A percentile compares a stretch with the other conserved stretches of the same genome.
phyloP scores from a whole-genome alignment of 2,888 invertebrate genomes.

The Amphipyra berbera region DNA sequence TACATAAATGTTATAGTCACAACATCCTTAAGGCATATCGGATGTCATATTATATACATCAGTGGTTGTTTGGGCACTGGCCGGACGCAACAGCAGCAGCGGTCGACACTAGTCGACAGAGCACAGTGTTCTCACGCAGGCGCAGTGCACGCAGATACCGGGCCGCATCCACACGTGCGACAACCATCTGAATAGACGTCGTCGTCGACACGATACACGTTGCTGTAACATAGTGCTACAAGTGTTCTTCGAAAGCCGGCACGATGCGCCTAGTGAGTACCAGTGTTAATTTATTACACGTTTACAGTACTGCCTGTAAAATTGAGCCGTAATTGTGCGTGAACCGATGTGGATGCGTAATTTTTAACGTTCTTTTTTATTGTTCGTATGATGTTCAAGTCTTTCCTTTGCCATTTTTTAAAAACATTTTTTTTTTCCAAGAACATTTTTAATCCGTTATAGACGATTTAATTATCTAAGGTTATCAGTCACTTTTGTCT shows the following conservation, averaged over 20 bases:
- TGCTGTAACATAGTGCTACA: slow-evolving; percentile 62
- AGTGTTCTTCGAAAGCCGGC: slow-evolving; percentile 68
- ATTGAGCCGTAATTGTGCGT: slow-evolving; percentile 22
- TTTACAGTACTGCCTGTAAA: slow-evolving; percentile 42
- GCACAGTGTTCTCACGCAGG: slow-evolving; percentile 70
- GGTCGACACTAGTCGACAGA: slow-evolving; percentile 57
- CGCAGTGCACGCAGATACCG: slow-evolving; percentile 72
- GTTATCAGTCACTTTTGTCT: too few species aligned
- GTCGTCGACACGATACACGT: slow-evolving; percentile 43
- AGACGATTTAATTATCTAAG: too few species aligned
- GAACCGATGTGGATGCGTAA: slow-evolving; percentile 28
- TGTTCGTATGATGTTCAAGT: not conserved
- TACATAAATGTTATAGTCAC: slow-evolving; percentile 27
- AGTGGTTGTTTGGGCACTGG: slow-evolving; percentile 69
- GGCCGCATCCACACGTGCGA: slow-evolving; percentile 71
- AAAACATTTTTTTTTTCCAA: not conserved
- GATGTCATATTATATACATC: slow-evolving; percentile 60
- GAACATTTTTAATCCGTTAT: too few species aligned
- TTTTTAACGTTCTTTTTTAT: slow-evolving; percentile 6
- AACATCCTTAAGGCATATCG: slow-evolving; percentile 52
- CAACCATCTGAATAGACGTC: slow-evolving; percentile 42
- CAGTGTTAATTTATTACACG: slow-evolving; percentile 63
- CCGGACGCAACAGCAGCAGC: slow-evolving; percentile 43
- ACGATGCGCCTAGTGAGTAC: slow-evolving; percentile 85
- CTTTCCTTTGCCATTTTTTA: not conserved